These are phyloP conservation scores for Bufo bufo DNA, from an alignment of 2,113 vertebrate genomes.

Conservation along the genomic window DNA sequence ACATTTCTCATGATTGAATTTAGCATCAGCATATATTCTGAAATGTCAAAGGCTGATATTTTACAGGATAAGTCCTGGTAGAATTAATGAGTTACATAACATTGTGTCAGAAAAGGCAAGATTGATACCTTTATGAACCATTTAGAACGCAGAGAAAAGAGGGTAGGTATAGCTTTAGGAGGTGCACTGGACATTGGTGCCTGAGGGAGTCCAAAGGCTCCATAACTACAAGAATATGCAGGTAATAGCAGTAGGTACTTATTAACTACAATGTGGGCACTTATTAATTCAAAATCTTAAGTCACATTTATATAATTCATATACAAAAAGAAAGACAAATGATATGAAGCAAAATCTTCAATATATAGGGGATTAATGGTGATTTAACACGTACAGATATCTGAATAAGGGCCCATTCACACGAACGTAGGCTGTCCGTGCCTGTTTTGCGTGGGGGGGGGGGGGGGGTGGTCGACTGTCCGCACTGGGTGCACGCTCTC, in stretches of 20 bases:
- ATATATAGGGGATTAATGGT: too few relatives aligned
- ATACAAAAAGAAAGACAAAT: too few relatives aligned
- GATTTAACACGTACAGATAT: too few relatives aligned
- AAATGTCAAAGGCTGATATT: background rate
- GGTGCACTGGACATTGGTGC: background rate
- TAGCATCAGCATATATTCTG: background rate
- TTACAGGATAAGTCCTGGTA: background rate
- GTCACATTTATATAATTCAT: too few relatives aligned
- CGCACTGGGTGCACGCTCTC: too few relatives aligned
- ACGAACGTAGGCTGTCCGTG: too few relatives aligned
- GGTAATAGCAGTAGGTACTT: background rate
- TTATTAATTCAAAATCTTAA: too few relatives aligned
- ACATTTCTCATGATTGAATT: background rate
- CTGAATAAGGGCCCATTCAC: too few relatives aligned
- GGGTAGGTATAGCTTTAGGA: background rate
- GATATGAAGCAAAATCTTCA: too few relatives aligned
- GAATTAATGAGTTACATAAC: background rate
- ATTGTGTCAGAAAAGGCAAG: background rate
- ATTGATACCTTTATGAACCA: background rate
- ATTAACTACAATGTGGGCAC: background rate
- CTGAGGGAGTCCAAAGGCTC: background rate
- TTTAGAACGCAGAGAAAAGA: background rate
- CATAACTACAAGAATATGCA: background rate
- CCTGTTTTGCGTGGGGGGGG: too few relatives aligned
- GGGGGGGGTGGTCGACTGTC: too few relatives aligned